These are phyloP conservation scores for Mus pahari DNA, from an alignment of 2,113 vertebrate species.

Conservation along the genomic window DNA sequence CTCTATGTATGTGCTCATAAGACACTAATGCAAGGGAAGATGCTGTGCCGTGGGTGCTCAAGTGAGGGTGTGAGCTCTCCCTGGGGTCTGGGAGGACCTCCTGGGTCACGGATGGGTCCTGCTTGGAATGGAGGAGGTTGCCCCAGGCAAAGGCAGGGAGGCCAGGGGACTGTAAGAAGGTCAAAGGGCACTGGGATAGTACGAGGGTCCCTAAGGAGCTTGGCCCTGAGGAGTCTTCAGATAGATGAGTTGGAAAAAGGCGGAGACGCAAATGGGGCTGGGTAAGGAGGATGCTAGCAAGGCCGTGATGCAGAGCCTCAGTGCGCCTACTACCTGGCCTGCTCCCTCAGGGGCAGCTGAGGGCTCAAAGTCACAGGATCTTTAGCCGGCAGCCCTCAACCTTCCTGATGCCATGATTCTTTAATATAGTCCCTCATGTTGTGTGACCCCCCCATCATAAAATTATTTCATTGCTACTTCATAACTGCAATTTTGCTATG, in stretches of 20 bases:
- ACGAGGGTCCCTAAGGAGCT: not conserved
- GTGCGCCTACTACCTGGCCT: fast-evolving
- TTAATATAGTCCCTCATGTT: not conserved
- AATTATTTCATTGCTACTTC: not conserved
- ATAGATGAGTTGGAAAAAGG: not conserved
- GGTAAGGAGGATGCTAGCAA: not conserved
- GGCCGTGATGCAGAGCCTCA: not conserved
- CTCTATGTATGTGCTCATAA: not conserved
- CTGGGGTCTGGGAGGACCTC: not conserved
- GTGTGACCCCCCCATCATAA: not conserved
- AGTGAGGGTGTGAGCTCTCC: not conserved
- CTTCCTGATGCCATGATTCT: not conserved
- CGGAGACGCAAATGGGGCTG: no score
- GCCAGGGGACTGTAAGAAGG: not conserved
- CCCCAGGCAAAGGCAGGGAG: not conserved
- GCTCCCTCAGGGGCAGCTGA: not conserved
- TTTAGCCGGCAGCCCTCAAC: not conserved
- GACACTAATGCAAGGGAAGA: not conserved
- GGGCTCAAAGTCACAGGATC: not conserved
- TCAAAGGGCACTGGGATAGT: not conserved
- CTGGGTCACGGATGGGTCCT: not conserved
- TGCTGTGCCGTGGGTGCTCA: not conserved
- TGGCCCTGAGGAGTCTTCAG: not conserved
- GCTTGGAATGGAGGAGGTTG: not conserved
- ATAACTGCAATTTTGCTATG: not conserved